Percentiles rank a stretch among this genome's conserved stretches.
These are phyloP conservation scores for Saccopteryx bilineata DNA, from an alignment of 2,113 vertebrate species.

Conservation along the genomic window DNA sequence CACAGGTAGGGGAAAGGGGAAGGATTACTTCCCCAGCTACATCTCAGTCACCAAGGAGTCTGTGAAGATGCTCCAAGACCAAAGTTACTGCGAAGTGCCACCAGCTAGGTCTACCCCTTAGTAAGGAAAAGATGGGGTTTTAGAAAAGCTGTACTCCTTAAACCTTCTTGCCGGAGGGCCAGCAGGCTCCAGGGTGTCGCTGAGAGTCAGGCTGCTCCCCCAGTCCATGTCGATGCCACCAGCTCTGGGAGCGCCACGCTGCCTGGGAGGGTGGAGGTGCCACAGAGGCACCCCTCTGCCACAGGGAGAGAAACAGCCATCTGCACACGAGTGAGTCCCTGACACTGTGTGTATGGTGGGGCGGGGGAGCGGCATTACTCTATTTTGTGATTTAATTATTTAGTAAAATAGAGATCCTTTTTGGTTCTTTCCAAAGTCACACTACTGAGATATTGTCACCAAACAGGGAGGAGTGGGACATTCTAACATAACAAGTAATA, in stretches of 20 bases:
- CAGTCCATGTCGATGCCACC: too few species aligned
- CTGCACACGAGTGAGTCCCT: not conserved
- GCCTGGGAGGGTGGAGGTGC: not conserved
- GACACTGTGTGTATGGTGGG: not conserved
- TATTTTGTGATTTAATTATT: constrained; percentile 3
- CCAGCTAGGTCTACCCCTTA: not conserved
- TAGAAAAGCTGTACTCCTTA: not conserved
- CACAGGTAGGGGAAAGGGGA: not conserved
- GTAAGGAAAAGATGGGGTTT: not conserved
- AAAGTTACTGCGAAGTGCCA: not conserved
- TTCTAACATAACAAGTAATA: not conserved
- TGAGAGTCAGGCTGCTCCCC: not conserved
- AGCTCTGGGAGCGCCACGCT: not conserved
- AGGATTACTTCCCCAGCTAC: not conserved
- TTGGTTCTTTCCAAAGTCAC: constrained; percentile 18
- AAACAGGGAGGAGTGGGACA: not conserved
- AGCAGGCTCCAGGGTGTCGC: not conserved
- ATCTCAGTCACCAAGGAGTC: not conserved
- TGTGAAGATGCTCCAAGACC: not conserved
- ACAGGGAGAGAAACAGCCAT: not conserved
- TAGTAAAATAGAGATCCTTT: not conserved
- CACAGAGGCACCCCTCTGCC: not conserved
- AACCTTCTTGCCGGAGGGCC: not conserved
- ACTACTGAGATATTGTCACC: not conserved
- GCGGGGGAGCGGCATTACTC: rapidly evolving